Evolutionary conservation across 2,113 vertebrate species (phyloP).

Genomic region (Colaptes auratus): DNA sequence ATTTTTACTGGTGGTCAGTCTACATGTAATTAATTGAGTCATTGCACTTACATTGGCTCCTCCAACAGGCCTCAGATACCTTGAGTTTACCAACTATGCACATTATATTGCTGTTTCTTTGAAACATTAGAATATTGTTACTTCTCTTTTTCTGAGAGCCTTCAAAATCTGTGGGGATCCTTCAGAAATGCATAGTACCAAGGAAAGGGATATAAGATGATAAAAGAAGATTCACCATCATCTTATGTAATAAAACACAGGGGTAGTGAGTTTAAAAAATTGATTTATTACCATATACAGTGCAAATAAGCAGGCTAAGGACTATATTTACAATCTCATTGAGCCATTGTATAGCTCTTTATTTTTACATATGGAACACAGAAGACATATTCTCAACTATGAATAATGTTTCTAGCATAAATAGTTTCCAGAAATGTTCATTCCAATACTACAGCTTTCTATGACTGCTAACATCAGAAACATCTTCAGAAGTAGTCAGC

Average conservation of each 20-base stretch:
- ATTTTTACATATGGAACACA: not conserved
- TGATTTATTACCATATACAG: not conserved
- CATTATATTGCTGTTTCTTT: fast-evolving
- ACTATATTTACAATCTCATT: not conserved
- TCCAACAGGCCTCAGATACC: not conserved
- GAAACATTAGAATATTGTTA: not conserved
- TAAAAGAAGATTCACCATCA: not conserved
- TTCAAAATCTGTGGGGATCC: not conserved
- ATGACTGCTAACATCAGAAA: not conserved
- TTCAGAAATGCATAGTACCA: not conserved
- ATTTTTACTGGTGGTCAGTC: not conserved
- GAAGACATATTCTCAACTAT: not conserved
- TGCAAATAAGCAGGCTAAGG: not conserved
- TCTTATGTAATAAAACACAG: not conserved
- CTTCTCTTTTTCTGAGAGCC: not conserved
- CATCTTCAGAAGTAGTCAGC: slow-evolving; percentile 40
- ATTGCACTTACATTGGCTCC: not conserved
- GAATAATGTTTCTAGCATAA: not conserved
- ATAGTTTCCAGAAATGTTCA: not conserved
- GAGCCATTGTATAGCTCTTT: not conserved
- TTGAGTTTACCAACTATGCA: not conserved
- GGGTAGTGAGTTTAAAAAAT: not conserved
- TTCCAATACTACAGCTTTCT: not conserved
- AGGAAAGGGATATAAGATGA: not conserved
- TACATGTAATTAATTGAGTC: not conserved